These are phyloP conservation scores for Achroia grisella DNA, from an alignment of 1,140 invertebrate genomes.

Conservation along the genomic window DNA sequence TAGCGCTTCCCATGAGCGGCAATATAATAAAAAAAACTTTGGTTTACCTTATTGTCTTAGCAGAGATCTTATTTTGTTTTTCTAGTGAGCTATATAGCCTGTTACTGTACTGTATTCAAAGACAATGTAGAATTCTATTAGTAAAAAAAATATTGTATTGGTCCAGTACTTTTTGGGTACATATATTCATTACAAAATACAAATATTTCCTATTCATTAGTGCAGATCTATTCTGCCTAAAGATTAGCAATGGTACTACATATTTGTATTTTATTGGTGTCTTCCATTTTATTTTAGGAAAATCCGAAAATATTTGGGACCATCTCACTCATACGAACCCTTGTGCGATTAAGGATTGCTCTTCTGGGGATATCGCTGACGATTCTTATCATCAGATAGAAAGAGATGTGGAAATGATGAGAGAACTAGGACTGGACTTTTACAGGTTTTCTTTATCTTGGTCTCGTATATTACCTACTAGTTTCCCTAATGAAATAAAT, in stretches of 20 bases:
- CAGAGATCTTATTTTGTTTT: too few relatives aligned
- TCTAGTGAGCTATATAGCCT: too few relatives aligned
- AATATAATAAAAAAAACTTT: too few relatives aligned
- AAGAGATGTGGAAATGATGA: conserved; percentile 1
- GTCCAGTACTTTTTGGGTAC: too few relatives aligned
- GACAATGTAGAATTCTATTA: too few relatives aligned
- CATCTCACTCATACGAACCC: background rate
- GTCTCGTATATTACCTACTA: background rate
- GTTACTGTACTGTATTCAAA: too few relatives aligned
- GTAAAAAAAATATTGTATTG: too few relatives aligned
- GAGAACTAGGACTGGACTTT: background rate
- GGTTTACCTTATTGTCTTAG: too few relatives aligned
- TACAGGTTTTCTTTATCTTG: conserved; percentile 3
- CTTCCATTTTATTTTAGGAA: background rate
- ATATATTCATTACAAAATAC: background rate
- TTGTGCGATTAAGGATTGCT: background rate
- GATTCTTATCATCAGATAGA: conserved; percentile 1
- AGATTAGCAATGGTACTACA: too few relatives aligned
- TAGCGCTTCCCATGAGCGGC: too few relatives aligned
- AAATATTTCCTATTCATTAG: background rate
- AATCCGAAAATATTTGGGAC: conserved; percentile 1
- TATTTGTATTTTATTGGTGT: too few relatives aligned
- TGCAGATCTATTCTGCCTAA: too few relatives aligned
- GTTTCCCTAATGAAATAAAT: conserved; percentile 1
- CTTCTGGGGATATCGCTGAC: background rate